Evolutionary conservation across 2,797 vertebrate genomes (phyloP).

Genomic region (Dromococcyx pavoninus): DNA sequence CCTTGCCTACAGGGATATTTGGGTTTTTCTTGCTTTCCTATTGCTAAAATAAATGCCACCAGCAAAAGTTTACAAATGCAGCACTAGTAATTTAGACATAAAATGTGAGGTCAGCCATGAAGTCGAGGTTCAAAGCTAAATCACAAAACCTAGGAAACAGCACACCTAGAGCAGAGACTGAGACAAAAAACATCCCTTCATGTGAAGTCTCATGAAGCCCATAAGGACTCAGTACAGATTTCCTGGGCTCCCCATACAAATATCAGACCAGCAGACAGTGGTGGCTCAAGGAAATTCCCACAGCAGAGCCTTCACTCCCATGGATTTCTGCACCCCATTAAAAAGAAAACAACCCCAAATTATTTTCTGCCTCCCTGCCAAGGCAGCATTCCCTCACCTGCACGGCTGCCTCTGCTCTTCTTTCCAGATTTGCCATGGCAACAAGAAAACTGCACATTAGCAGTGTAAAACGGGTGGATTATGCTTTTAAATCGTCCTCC

Average conservation of each 20-base stretch:
- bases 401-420: background rate
- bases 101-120: background rate
- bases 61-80: background rate
- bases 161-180: background rate
- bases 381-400: background rate
- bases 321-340: background rate
- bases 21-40: background rate
- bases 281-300: background rate
- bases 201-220: background rate
- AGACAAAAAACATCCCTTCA: background rate
- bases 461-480: background rate
- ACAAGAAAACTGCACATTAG: background rate
- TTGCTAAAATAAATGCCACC: background rate
- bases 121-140: background rate
- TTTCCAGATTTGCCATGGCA: slow-evolving; percentile 43
- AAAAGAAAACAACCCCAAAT: background rate
- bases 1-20: background rate
- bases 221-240: background rate
- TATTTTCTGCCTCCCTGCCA: fast-evolving
- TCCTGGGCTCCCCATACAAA: background rate
- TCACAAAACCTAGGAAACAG: background rate
- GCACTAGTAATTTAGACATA: background rate
- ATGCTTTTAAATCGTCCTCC: background rate
- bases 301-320: background rate
- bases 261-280: background rate